Percentiles rank a stretch among this genome's conserved stretches.
Evolutionary conservation across 2,797 vertebrate genomes (phyloP).

Genomic region (Chloroceryle amazona): DNA sequence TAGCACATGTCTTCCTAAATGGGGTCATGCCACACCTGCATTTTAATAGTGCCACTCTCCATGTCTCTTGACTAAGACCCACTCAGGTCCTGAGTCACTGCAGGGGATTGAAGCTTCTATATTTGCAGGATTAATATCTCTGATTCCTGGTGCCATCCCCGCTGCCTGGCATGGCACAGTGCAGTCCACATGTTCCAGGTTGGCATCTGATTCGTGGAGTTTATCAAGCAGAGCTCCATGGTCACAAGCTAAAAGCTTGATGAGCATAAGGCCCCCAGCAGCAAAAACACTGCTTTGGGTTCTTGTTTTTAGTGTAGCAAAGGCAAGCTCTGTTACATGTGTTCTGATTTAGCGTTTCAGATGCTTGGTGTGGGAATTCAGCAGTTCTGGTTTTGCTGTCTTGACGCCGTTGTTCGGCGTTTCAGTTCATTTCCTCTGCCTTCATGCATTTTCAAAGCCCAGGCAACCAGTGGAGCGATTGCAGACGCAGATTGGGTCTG

Average conservation of each 20-base stretch:
- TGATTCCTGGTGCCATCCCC: neutral
- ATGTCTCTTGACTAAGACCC: neutral
- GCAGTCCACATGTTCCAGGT: accelerated
- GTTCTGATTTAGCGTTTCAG: neutral
- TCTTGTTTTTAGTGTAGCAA: neutral
- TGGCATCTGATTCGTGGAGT: neutral
- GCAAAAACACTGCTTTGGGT: neutral
- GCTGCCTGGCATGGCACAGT: neutral
- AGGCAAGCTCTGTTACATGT: neutral
- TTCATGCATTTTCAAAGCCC: neutral
- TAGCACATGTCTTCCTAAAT: neutral
- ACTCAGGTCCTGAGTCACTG: neutral
- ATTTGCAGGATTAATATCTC: neutral
- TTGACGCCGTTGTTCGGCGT: neutral
- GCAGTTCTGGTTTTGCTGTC: neutral
- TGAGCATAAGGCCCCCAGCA: neutral
- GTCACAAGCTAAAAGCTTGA: neutral
- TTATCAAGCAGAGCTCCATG: neutral
- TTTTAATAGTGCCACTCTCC: neutral
- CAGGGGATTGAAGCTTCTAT: neutral
- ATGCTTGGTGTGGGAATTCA: neutral
- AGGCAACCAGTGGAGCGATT: neutral
- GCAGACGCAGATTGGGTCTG: neutral
- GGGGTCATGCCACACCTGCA: neutral
- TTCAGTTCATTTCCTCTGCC: neutral